Evolutionary conservation across 2,888 invertebrate genomes (phyloP).

Genomic region (Phoronis australis): DNA sequence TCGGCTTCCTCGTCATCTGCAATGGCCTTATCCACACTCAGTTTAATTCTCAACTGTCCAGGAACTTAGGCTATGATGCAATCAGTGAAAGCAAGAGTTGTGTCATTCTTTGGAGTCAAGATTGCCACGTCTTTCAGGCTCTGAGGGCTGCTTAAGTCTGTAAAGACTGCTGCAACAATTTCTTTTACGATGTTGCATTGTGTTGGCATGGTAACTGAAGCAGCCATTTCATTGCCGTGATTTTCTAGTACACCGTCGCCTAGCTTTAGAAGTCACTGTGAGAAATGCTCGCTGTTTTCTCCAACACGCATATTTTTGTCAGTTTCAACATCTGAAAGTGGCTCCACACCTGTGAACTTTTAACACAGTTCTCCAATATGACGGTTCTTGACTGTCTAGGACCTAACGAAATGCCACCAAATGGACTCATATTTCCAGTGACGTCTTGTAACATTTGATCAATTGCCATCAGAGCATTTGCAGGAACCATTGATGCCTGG

Average conservation of each 20-base stretch:
- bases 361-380: neutral
- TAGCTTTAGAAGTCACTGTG: too few relatives aligned
- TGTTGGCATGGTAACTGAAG: too few relatives aligned
- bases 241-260: too few relatives aligned
- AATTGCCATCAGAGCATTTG: neutral
- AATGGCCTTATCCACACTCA: neutral
- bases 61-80: neutral
- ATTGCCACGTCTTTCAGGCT: neutral
- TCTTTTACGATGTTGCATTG: too few relatives aligned
- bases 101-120: neutral
- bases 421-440: neutral
- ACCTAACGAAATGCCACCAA: neutral
- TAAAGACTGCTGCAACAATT: too few relatives aligned
- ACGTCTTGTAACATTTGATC: neutral
- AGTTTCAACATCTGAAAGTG: neutral
- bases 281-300: too few relatives aligned
- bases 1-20: neutral
- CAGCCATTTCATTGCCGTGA: too few relatives aligned
- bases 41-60: neutral
- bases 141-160: too few relatives aligned
- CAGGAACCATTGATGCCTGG: neutral
- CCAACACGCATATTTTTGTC: too few relatives aligned
- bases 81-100: neutral
- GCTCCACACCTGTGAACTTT: neutral
- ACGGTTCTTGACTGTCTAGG: neutral